Evolutionary conservation across 2,113 vertebrate species (phyloP), one percentile per base, ranked within the genome.

Genomic region (Herpetotheres cachinnans): DNA sequence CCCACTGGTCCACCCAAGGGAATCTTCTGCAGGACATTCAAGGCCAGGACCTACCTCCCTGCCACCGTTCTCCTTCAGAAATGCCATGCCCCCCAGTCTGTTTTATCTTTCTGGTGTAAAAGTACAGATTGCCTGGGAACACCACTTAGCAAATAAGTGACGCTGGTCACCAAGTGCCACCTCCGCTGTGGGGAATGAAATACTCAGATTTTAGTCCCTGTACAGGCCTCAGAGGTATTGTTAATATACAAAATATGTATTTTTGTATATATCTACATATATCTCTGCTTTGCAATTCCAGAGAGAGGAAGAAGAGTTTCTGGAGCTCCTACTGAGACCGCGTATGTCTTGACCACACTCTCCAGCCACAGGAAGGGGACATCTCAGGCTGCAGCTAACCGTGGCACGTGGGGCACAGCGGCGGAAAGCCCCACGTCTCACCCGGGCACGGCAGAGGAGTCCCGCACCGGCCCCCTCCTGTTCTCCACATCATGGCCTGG

Each of bases 341-440:
- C 27, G 0, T 98, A 98, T 82, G 92, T 97, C 2, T 98, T 92
- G 5, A 98, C 98, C 5, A 96, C 97, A 11, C 49, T 98, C 63
- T 96, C 95, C 5, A 96, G 98, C 56, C 97, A 50, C 2, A 97
- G 98, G 49, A 98, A 99, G 76, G 98, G 97, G 90, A 98, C 98
- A 1, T 96, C 98, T 79, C 94, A 97, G 46, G 98, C 98, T 25
- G 92, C 98, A 52, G 97, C 69, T 8, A 70, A 87, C 8, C 27
- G 0, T 0, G 67, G 58, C 74, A 66, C 4, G 0, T 73, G 93
- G 29, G 74, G 83, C 8, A 87, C 44, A 7, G 92, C 30, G 3
- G 30, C 20, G 1, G 96, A 88, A 81, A 92, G 63, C 7, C 61
- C 81, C 67, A 76, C 65, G 1, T 77, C 40, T 29, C 93, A 25